These are phyloP conservation scores for Eurytoma californica DNA, from an alignment of 2,888 invertebrate species.

Conservation along the genomic window DNA sequence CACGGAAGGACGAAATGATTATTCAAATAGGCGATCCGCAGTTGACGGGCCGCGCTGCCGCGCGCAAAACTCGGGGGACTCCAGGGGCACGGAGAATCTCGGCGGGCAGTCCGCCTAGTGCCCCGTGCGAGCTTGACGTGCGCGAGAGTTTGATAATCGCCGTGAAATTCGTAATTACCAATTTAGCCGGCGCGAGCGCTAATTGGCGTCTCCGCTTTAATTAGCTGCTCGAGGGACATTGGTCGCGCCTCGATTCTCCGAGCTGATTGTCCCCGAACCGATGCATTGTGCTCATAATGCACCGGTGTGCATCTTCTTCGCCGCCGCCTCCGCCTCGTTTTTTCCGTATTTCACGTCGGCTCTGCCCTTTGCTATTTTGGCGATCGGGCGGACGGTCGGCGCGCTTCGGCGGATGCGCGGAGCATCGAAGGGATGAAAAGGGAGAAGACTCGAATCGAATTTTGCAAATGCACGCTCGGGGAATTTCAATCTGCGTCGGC, in stretches of 20 bases:
- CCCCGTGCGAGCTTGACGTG: not conserved
- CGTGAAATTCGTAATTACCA: conserved; percentile 50
- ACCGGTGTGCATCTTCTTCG: not conserved
- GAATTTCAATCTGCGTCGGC: conserved; percentile 6
- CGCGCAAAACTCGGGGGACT: conserved; percentile 8
- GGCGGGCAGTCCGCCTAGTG: not conserved
- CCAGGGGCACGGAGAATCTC: conserved; percentile 2
- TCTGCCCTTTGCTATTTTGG: not conserved
- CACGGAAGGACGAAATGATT: conserved; percentile 21
- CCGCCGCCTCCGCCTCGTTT: not conserved
- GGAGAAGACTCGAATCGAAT: conserved; percentile 1
- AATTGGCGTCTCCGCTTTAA: conserved; percentile 36
- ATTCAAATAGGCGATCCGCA: conserved; percentile 25
- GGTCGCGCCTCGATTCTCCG: not conserved
- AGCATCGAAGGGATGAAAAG: not conserved
- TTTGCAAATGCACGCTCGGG: not conserved
- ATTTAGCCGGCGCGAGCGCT: conserved; percentile 21
- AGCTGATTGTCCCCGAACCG: not conserved
- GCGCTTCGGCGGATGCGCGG: not conserved
- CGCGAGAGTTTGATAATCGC: conserved; percentile 36
- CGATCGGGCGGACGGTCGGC: not conserved
- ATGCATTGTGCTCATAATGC: not conserved
- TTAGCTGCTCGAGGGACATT: conserved; percentile 7
- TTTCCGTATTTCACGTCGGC: not conserved
- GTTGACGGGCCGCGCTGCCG: not conserved